A percentile compares a stretch with the other conserved stretches of the same genome.
These are phyloP conservation scores for Cygnus olor DNA, from an alignment of 2,797 vertebrate genomes.

Conservation along the genomic window DNA sequence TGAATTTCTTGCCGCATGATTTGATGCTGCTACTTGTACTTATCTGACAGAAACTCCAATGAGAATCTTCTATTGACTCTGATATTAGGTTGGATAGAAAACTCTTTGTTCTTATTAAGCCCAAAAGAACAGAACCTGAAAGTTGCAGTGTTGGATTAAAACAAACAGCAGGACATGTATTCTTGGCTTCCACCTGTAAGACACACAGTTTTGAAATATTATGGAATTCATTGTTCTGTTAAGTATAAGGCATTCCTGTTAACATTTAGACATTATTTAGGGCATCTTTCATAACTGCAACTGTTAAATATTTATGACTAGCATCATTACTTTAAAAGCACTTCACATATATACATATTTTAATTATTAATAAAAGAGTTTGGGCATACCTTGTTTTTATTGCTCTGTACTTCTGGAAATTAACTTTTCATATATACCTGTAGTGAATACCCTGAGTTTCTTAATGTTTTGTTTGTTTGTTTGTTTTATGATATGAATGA, in stretches of 20 bases:
- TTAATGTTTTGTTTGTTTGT: not conserved
- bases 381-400: slow-evolving; percentile 70
- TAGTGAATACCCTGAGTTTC: slow-evolving; percentile 33
- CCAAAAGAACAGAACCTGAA: slow-evolving; percentile 28
- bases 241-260: slow-evolving; percentile 72
- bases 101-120: slow-evolving; percentile 38
- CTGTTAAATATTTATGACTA: slow-evolving; percentile 79
- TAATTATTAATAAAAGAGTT: slow-evolving; percentile 76
- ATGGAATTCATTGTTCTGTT: slow-evolving; percentile 69
- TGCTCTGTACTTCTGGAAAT: slow-evolving; percentile 65
- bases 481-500: not conserved
- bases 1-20: not conserved
- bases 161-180: slow-evolving; percentile 18
- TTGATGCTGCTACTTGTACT: not conserved
- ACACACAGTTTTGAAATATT: slow-evolving; percentile 72
- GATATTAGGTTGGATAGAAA: slow-evolving; percentile 31
- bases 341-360: slow-evolving; percentile 66
- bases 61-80: not conserved
- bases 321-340: slow-evolving; percentile 74
- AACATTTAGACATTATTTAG: slow-evolving; percentile 77
- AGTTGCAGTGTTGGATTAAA: slow-evolving; percentile 44
- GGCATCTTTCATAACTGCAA: slow-evolving; percentile 71
- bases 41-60: slow-evolving; percentile 52
- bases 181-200: slow-evolving; percentile 49
- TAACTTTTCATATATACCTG: slow-evolving; percentile 59